Conservation (phyloP, 37 sponge, comb jelly and placozoan genomes). For the Cladorhizidae sp. region DNA sequence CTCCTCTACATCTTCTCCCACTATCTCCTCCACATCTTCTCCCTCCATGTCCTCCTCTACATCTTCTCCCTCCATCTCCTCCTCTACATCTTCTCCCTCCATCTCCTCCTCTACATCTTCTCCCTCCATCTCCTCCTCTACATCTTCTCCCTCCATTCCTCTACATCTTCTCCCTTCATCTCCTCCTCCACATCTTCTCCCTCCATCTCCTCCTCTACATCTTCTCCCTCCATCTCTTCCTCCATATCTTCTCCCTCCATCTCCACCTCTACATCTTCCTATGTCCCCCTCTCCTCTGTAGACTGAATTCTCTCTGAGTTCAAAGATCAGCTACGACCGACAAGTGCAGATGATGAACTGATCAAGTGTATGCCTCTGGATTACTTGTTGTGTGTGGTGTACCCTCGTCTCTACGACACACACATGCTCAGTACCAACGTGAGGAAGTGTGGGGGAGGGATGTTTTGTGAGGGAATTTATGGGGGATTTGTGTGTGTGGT, state of each 20-base stretch:
- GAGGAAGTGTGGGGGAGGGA: too few relatives aligned
- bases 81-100: neutral
- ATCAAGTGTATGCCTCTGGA: constrained; percentile 85
- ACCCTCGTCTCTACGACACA: constrained; percentile 83
- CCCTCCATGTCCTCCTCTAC: neutral
- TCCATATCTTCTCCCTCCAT: neutral
- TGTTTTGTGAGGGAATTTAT: too few relatives aligned
- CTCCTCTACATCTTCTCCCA: neutral
- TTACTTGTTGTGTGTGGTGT: constrained; percentile 66
- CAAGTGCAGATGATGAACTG: constrained; percentile 76
- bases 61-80: neutral
- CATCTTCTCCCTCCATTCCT: neutral
- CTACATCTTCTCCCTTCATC: neutral
- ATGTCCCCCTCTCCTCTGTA: constrained; percentile 32
- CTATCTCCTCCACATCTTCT: neutral
- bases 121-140: neutral
- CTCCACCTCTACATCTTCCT: neutral
- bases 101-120: neutral
- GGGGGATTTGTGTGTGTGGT: too few relatives aligned
- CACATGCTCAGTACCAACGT: constrained; percentile 78
- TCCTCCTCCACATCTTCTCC: neutral
- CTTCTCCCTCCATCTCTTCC: constrained; percentile 10
- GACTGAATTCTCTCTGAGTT: constrained; percentile 80
- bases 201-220: neutral
- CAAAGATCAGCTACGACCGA: constrained; percentile 60